These are phyloP conservation scores for Bombus sylvicola DNA, from an alignment of 1,140 invertebrate genomes.

Conservation along the genomic window DNA sequence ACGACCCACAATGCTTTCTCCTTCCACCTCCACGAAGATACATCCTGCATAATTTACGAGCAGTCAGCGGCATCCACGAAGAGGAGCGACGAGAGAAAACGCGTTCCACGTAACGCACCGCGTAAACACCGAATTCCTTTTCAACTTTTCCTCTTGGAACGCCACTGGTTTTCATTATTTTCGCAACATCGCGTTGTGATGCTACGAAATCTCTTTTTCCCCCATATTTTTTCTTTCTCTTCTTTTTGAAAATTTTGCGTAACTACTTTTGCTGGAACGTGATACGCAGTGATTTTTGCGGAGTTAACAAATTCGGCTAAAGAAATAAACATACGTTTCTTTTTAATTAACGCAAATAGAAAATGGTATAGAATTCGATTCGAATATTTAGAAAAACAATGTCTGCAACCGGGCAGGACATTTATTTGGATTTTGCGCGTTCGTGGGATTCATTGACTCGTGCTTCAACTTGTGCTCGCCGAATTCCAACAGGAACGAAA, in stretches of 20 bases:
- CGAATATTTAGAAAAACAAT: neutral
- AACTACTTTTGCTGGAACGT: neutral
- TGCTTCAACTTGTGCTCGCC: constrained; percentile 38
- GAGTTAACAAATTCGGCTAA: too few species aligned
- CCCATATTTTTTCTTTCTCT: neutral
- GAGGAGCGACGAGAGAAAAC: constrained; percentile 30
- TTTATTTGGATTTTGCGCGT: constrained; percentile 28
- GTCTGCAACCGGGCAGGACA: neutral
- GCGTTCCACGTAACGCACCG: constrained; percentile 20
- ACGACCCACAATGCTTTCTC: constrained; percentile 62
- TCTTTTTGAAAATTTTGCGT: neutral
- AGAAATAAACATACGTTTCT: too few species aligned
- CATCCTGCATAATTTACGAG: constrained; percentile 67
- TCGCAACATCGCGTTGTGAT: neutral
- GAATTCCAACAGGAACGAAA: constrained; percentile 34
- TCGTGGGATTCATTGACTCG: constrained; percentile 12
- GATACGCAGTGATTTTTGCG: too few species aligned
- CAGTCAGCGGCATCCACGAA: constrained; percentile 38
- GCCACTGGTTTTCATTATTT: neutral
- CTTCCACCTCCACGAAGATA: constrained; percentile 51
- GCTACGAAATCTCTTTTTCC: neutral
- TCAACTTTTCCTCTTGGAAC: neutral
- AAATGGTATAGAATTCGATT: neutral
- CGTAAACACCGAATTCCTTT: constrained; percentile 43
- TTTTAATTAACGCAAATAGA: neutral